Conservation (phyloP, 2,888 invertebrate species). For the Geotrupes spiniger region DNA sequence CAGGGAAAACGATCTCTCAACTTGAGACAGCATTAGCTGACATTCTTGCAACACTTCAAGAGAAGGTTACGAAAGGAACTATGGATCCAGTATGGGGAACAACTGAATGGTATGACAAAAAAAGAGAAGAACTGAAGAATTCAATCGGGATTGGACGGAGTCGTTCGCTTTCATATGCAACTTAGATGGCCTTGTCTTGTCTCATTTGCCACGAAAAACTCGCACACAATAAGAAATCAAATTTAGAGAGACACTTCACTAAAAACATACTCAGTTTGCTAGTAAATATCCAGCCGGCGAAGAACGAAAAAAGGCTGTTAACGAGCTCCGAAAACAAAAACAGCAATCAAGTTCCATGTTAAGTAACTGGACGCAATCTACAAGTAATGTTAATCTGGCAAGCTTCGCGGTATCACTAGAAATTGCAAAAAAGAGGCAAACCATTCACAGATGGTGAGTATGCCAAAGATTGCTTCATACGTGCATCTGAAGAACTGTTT, state of each 20-base stretch:
- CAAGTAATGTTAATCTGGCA: constrained; percentile 23
- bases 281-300: constrained; percentile 19
- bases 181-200: constrained; percentile 19
- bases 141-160: constrained; percentile 29
- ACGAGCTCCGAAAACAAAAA: constrained; percentile 24
- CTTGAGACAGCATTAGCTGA: no score
- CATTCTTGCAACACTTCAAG: no score
- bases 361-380: constrained; percentile 27
- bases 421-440: constrained; percentile 13
- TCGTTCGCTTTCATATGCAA: constrained; percentile 27
- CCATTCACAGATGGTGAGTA: constrained; percentile 5
- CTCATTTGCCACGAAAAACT: constrained; percentile 22
- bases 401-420: constrained; percentile 12
- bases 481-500: constrained; percentile 34
- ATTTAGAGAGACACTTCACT: constrained; percentile 23
- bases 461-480: constrained; percentile 2
- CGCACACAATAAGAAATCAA: no score
- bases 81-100: no score
- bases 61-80: no score
- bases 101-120: no score
- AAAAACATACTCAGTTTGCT: constrained; percentile 21
- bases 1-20: no score
- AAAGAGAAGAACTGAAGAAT: constrained; percentile 25
- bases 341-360: constrained; percentile 27
- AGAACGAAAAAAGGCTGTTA: constrained; percentile 16